These are phyloP conservation scores for Actinostola sp. DNA, from an alignment of 92 coral and sea anemone genomes.

Conservation along the genomic window DNA sequence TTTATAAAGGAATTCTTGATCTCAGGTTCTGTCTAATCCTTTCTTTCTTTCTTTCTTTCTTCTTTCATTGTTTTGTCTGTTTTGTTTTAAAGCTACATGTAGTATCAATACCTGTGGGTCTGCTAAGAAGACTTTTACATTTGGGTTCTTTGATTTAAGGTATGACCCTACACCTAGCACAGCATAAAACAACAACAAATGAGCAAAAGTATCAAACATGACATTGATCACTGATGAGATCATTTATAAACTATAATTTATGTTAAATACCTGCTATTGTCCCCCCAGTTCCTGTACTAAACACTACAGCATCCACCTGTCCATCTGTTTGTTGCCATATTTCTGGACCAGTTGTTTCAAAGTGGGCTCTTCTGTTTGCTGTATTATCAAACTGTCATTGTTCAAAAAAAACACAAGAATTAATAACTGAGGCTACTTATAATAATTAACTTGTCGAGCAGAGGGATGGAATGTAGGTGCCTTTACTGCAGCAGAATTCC, in stretches of 20 bases:
- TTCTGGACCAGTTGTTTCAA: constrained; percentile 99
- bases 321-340: constrained; percentile 98
- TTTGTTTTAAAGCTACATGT: not conserved
- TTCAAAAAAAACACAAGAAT: not conserved
- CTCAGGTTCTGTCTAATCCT: too few relatives aligned
- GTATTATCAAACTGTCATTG: constrained; percentile 89
- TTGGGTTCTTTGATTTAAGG: constrained; percentile 88
- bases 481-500: too few relatives aligned
- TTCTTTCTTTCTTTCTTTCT: too few relatives aligned
- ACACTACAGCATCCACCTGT: constrained; percentile 84
- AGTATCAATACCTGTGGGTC: constrained; percentile 84
- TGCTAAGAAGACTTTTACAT: constrained; percentile 87
- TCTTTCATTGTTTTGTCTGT: too few relatives aligned
- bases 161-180: constrained; percentile 89
- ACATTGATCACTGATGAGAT: not conserved
- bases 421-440: not conserved
- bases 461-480: too few relatives aligned
- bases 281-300: constrained; percentile 96
- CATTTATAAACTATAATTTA: not conserved
- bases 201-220: not conserved
- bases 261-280: constrained; percentile 81
- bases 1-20: too few relatives aligned
- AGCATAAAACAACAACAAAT: not conserved
- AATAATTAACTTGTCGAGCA: not conserved
- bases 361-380: constrained; percentile 89